Evolutionary conservation across 2,113 vertebrate genomes (phyloP).

Genomic region (Microcebus lehilahytsara): DNA sequence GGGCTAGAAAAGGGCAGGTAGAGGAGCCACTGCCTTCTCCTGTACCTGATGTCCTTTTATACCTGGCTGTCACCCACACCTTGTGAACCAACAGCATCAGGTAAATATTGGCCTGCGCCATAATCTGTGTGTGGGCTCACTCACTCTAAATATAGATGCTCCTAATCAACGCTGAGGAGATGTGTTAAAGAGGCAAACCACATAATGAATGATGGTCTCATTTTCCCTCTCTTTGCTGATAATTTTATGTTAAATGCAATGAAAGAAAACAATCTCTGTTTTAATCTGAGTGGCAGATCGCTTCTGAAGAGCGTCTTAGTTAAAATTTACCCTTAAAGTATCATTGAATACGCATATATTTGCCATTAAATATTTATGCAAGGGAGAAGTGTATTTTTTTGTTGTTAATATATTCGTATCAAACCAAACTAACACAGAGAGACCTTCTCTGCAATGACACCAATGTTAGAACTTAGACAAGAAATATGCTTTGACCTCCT

Average conservation of each 20-base stretch:
- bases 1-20: neutral
- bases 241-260: neutral
- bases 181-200: neutral
- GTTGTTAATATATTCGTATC: neutral
- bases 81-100: neutral
- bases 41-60: neutral
- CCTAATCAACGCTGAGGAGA: neutral
- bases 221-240: neutral
- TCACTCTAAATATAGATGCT: neutral
- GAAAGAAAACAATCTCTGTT: conserved; percentile 16
- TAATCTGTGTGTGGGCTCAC: neutral
- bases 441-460: neutral
- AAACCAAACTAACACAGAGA: neutral
- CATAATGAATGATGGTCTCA: neutral
- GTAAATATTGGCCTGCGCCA: neutral
- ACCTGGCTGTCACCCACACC: neutral
- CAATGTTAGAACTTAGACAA: neutral
- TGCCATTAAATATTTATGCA: neutral
- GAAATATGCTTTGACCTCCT: neutral
- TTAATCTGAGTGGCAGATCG: neutral
- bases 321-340: neutral
- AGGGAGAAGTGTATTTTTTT: neutral
- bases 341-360: neutral
- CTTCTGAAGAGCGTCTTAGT: neutral
- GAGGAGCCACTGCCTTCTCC: neutral